These are phyloP conservation scores for Mus minutoides DNA, from an alignment of 2,797 vertebrate species.

Conservation along the genomic window DNA sequence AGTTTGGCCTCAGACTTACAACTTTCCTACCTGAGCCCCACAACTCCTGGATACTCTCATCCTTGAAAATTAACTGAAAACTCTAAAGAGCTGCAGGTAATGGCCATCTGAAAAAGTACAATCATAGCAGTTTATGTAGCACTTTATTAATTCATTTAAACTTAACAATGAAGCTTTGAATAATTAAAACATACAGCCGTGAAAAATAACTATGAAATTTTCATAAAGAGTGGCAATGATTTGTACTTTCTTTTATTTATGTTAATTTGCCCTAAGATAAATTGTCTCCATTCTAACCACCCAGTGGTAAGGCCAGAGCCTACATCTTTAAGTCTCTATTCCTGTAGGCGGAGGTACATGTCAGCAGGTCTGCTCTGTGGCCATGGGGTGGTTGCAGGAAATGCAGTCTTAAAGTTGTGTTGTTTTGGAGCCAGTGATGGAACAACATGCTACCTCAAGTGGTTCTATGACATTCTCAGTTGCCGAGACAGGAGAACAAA, in stretches of 20 bases:
- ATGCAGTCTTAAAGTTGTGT: neutral
- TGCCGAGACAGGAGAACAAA: neutral
- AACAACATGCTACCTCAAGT: neutral
- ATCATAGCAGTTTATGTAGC: neutral
- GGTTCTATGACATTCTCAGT: neutral
- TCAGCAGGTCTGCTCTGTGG: neutral
- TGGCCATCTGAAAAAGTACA: neutral
- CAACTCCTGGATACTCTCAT: neutral
- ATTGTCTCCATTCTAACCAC: neutral
- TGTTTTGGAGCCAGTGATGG: neutral
- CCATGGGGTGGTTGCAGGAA: neutral
- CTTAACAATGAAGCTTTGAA: neutral
- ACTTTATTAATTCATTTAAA: constrained; percentile 19
- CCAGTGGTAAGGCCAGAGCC: neutral
- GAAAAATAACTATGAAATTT: neutral
- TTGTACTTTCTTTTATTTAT: neutral
- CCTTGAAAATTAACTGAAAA: neutral
- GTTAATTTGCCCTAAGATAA: neutral
- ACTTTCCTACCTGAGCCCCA: neutral
- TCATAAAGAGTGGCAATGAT: neutral
- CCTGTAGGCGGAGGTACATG: neutral
- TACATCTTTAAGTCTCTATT: neutral
- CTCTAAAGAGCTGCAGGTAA: neutral
- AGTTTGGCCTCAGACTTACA: neutral
- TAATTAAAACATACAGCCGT: neutral